Conservation (phyloP, 2,888 invertebrate species). For the Pheosia tremula region DNA sequence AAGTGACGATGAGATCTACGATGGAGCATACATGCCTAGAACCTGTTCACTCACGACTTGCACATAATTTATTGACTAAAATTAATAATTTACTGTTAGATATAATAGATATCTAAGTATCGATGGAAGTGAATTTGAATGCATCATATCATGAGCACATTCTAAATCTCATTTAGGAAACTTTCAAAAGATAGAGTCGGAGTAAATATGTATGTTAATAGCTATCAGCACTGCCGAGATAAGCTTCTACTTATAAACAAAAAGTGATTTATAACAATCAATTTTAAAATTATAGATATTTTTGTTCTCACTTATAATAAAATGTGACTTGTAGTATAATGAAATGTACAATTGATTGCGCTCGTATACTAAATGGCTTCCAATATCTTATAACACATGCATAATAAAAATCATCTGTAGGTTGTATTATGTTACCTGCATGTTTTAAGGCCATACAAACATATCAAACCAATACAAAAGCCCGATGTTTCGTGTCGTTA, state of each 20-base stretch:
- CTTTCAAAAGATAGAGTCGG: constrained; percentile 17
- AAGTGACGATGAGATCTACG: too few species aligned
- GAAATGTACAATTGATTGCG: constrained; percentile 71
- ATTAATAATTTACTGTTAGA: constrained; percentile 23
- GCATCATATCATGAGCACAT: constrained; percentile 8
- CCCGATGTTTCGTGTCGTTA: background rate
- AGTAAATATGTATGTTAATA: constrained; percentile 16
- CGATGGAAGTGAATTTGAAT: constrained; percentile 21
- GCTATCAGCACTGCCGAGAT: constrained; percentile 23
- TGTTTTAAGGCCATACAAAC: too few species aligned
- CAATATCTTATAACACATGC: constrained; percentile 50
- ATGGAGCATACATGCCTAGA: too few species aligned
- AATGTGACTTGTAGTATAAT: constrained; percentile 57
- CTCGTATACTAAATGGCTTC: constrained; percentile 71
- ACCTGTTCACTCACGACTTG: too few species aligned
- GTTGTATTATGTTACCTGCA: background rate
- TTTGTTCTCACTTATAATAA: constrained; percentile 58
- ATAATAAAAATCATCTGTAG: background rate
- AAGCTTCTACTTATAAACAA: constrained; percentile 29
- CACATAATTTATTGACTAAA: constrained; percentile 34
- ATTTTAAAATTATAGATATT: constrained; percentile 51
- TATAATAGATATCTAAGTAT: constrained; percentile 1
- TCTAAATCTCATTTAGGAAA: constrained; percentile 7
- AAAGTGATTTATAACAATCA: constrained; percentile 42
- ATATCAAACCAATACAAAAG: background rate